Percentiles rank a stretch among this genome's conserved stretches.
These are phyloP conservation scores for Parapsyche elsis DNA, from an alignment of 1,140 invertebrate species.

Conservation along the genomic window DNA sequence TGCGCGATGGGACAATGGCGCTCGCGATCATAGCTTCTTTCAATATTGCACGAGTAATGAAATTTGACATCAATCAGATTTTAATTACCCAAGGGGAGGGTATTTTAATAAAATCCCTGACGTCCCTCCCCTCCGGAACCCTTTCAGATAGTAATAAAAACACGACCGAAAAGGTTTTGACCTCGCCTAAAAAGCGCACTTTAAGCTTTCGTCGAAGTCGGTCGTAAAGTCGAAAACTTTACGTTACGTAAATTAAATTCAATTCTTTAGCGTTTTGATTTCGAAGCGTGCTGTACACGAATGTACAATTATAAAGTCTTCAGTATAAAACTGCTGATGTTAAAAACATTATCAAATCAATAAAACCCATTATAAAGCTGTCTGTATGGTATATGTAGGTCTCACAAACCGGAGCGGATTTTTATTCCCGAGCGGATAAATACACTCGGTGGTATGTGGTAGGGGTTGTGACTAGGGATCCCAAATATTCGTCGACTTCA, in stretches of 20 bases:
- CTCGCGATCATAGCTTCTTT: neutral
- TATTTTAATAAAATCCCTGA: constrained; percentile 49
- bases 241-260: neutral
- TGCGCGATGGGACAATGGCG: neutral
- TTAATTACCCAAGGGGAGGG: constrained; percentile 22
- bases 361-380: no score
- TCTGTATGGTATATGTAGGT: no score
- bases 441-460: no score
- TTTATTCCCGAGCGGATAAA: no score
- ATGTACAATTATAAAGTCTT: no score
- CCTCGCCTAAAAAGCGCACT: neutral
- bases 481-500: no score
- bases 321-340: no score
- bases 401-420: no score
- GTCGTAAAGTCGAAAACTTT: neutral
- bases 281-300: neutral
- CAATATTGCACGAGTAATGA: neutral
- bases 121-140: neutral
- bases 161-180: neutral
- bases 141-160: neutral
- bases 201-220: neutral
- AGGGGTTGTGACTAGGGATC: no score
- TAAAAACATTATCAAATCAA: no score
- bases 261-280: neutral
- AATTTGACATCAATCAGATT: constrained; percentile 27